Evolutionary conservation across 2,888 invertebrate genomes (phyloP).

Genomic region (Hylaea fasciaria): DNA sequence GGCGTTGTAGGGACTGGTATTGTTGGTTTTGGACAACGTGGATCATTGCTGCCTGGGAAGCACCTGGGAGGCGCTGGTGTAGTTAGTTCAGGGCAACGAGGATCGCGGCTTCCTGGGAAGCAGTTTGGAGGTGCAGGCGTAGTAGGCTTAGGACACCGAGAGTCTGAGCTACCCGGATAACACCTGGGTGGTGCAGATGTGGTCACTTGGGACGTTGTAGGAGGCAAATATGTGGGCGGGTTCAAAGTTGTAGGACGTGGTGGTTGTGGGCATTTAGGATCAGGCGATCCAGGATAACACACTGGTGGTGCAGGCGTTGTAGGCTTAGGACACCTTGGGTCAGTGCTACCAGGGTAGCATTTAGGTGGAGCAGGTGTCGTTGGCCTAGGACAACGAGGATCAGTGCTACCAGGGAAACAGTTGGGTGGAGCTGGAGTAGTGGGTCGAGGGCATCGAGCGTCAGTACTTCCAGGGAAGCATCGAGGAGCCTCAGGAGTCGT

Average conservation of each 20-base stretch:
- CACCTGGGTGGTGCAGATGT: conserved; percentile 43
- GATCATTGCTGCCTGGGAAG: conserved; percentile 23
- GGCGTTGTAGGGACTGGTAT: conserved; percentile 41
- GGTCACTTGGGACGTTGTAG: conserved; percentile 35
- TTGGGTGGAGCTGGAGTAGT: conserved; percentile 54
- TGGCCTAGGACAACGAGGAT: conserved; percentile 49
- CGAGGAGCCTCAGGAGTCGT: conserved; percentile 45
- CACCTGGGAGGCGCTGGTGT: conserved; percentile 32
- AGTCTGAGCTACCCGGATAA: conserved; percentile 56
- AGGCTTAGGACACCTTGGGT: conserved; percentile 53
- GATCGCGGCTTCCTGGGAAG: conserved; percentile 48
- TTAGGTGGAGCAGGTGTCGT: too few relatives aligned
- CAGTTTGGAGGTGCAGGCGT: conserved; percentile 46
- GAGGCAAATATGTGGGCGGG: conserved; percentile 50
- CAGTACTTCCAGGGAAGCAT: conserved; percentile 47
- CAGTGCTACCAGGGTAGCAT: conserved; percentile 44
- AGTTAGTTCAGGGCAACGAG: conserved; percentile 45
- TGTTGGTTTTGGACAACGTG: conserved; percentile 34
- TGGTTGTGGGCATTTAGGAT: conserved; percentile 41
- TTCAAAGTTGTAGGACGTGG: conserved; percentile 48
- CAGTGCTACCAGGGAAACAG: conserved; percentile 49
- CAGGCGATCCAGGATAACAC: conserved; percentile 49
- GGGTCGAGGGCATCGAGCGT: conserved; percentile 48
- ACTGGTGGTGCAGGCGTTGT: conserved; percentile 27
- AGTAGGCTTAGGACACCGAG: conserved; percentile 50